Base-by-base conservation (phyloP, 2,888 invertebrate genomes). In the Ommatoiulus sabulosus region DNA sequence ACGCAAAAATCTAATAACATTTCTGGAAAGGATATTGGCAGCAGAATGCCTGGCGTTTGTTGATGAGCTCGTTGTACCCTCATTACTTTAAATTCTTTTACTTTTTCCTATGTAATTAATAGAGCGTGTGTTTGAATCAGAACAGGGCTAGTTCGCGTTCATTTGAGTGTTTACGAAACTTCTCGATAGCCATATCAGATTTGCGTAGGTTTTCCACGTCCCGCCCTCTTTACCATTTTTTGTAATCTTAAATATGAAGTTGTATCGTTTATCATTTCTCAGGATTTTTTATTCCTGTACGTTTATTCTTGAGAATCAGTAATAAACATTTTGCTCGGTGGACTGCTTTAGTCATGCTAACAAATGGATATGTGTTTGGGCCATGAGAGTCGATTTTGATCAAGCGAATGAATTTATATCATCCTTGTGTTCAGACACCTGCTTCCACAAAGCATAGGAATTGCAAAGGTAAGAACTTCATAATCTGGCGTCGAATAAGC, bases 221-320 rank as follows among this genome's bases (percentile, higher is more conserved):
- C 63, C 20, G 8, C 63, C 63, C 63, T 63, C 63, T 20, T 7
- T 63, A 20, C 63, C 20, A 63, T 63, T 63, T 63, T 63, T 63
- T 63, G 63, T 63, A 63, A 63, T 63, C 63, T 20, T 63, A 63
- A 63, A 63, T 63, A 20, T 63, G 63, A 63, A 63, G 63, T 20
- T 63, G 63, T 63, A 63, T 63, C 63, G 63, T 63, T 63, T 63
- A 63, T 20, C 20, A 63, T 63, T 63, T 20, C 63, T 63, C 63
- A 63, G 20, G n/a, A 63, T 63, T 63, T 63, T 63, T 20, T 20
- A 63, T 20, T 63, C 63, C 63, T 63, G 63, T 63, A 63, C 20
- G 63, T 63, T 63, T 63, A 63, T 20, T 63, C 63, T 63, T 63
- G 63, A 63, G 63, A 20, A 63, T 63, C 63, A 63, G n/a, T 63